Conservation (phyloP, 2,888 invertebrate species). For the Cerastis rubricosa region DNA sequence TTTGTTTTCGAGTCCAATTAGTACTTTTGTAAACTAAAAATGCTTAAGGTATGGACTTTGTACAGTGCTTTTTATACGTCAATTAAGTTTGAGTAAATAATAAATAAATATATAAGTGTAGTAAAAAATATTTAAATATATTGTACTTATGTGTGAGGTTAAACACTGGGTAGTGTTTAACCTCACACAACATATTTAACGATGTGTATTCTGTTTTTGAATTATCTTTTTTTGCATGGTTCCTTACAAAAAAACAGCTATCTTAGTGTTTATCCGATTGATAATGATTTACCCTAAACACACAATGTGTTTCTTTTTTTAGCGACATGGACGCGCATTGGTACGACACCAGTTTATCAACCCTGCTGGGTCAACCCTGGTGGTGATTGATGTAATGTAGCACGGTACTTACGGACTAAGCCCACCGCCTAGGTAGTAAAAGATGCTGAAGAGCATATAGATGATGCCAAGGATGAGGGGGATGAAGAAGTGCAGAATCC, state of each 20-base stretch:
- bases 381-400: not conserved
- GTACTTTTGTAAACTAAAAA: too few relatives aligned
- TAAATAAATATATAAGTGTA: too few relatives aligned
- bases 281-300: not conserved
- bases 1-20: too few relatives aligned
- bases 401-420: constrained; percentile 90
- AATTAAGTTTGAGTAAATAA: too few relatives aligned
- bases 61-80: too few relatives aligned
- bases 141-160: too few relatives aligned
- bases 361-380: not conserved
- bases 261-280: too few relatives aligned
- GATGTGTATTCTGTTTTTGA: not conserved
- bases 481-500: constrained; percentile 91
- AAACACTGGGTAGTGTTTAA: too few relatives aligned
- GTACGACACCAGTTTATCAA: not conserved
- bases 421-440: constrained; percentile 94
- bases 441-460: constrained; percentile 93
- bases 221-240: not conserved
- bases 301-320: too few relatives aligned
- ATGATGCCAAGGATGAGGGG: constrained; percentile 91
- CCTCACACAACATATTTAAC: not conserved
- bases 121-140: too few relatives aligned
- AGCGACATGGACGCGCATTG: not conserved
- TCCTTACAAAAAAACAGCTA: too few relatives aligned
- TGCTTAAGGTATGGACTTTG: too few relatives aligned